Evolutionary conservation across 2,113 vertebrate species (phyloP).

Genomic region (Phrynocephalus versicolor): DNA sequence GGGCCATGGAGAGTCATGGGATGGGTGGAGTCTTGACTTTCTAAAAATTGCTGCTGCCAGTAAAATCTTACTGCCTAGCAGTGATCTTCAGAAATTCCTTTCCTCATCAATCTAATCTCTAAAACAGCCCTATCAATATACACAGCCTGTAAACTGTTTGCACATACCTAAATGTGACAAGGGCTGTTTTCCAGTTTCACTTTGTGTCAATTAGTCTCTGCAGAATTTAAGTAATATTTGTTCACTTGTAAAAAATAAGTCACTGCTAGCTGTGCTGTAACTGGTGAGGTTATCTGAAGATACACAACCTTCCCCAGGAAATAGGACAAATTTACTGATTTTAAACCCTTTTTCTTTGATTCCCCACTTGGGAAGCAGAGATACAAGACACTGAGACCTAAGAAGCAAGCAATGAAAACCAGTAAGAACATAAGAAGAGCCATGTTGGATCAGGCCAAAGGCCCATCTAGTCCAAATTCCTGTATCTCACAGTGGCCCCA

Average conservation of each 20-base stretch:
- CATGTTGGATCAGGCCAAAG: too few species aligned
- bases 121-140: neutral
- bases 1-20: too few species aligned
- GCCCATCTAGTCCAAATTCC: too few species aligned
- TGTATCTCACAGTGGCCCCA: too few species aligned
- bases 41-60: too few species aligned
- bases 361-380: neutral
- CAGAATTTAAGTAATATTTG: neutral
- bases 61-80: too few species aligned
- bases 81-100: too few species aligned
- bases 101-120: neutral
- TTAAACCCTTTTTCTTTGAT: neutral
- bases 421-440: too few species aligned
- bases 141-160: neutral
- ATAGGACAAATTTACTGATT: neutral
- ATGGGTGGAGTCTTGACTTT: too few species aligned
- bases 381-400: neutral
- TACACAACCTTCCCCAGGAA: neutral
- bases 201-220: neutral
- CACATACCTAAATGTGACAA: too few species aligned
- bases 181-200: too few species aligned
- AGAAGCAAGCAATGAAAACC: neutral
- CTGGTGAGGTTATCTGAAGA: slow-evolving; percentile 12
- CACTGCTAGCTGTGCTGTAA: neutral
- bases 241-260: slow-evolving; percentile 21